Evolutionary conservation across 2,888 invertebrate genomes (phyloP), one percentile per base, ranked within the genome.

Genomic region (Marronus borbonicus): DNA sequence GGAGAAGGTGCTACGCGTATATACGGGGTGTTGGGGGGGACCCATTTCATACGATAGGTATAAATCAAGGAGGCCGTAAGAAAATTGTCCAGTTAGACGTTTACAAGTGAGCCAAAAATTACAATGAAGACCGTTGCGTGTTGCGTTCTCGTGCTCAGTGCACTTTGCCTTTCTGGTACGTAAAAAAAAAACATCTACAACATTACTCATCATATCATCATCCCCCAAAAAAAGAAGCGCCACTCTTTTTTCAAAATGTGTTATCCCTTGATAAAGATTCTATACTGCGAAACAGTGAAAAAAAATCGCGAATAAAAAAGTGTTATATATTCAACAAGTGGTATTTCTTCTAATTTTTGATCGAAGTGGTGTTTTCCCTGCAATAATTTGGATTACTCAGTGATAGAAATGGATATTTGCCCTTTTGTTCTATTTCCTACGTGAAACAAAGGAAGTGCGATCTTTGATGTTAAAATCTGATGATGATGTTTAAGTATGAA

Each of bases 81-180:
- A 83, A 82, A 82, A 17, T 10, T 81, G 78, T 80, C 82, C 85
- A 86, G 87, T 87, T 81, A 85, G 82, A 83, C 84, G 83, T 84
- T 82, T 81, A 78, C 81, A 80, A 83, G 84, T 84, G 83, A 83
- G 83, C 83, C 83, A 84, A 78, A 81, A 44, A 44, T 44, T 12
- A 72, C 36, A 36, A 89, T 88, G 88, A 86, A 87, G 88, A 87
- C 83, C 85, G 86, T 86, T 85, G 86, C 85, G 87, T 87, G 88
- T 87, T 87, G 88, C 87, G 85, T 88, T 78, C 84, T 88, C 82
- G 87, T 88, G 85, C 86, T 89, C 77, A 85, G 88, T 86, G 88
- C 88, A 86, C 87, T 89, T 82, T 84, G 85, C 82, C 86, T 85
- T 81, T 84, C 87, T 88, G 89, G 89, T 89, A 88, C 84, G 89